These are phyloP conservation scores for Phoenicopterus ruber DNA, from an alignment of 2,113 vertebrate species.

Conservation along the genomic window DNA sequence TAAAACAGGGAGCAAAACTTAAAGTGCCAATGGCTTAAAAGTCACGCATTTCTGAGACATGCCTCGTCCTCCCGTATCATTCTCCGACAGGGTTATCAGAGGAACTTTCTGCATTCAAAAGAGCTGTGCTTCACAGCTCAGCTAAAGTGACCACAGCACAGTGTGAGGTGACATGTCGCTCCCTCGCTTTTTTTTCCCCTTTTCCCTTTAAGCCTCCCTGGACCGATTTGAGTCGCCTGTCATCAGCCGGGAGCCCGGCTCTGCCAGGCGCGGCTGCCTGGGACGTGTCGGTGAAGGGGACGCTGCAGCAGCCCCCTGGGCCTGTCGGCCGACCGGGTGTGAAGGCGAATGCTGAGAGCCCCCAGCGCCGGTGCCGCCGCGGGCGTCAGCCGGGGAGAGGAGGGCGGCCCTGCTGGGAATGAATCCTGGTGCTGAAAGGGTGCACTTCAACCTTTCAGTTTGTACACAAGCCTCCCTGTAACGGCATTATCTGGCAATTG, in stretches of 20 bases:
- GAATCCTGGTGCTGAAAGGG: constrained; percentile 80
- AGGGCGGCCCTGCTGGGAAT: constrained; percentile 15
- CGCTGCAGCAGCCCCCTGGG: constrained; percentile 68
- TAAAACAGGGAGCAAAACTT: constrained; percentile 62
- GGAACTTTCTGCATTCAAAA: constrained; percentile 69
- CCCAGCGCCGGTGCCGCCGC: neutral
- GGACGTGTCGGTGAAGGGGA: constrained; percentile 83
- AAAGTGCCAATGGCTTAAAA: constrained; percentile 65
- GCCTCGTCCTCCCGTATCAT: constrained; percentile 66
- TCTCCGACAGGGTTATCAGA: constrained; percentile 72
- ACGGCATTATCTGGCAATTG: constrained; percentile 74
- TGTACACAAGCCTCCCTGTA: constrained; percentile 71
- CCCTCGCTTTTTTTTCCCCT: neutral
- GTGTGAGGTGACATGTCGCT: constrained; percentile 71
- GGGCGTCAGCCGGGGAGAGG: neutral
- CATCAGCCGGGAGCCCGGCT: constrained; percentile 49
- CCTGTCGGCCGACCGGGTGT: constrained; percentile 72
- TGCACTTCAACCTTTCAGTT: constrained; percentile 85
- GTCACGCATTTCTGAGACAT: constrained; percentile 68
- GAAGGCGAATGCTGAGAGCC: constrained; percentile 72
- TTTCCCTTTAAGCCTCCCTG: constrained; percentile 38
- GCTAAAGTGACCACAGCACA: constrained; percentile 74
- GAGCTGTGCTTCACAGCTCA: constrained; percentile 69
- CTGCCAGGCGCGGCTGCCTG: constrained; percentile 52
- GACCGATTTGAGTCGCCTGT: constrained; percentile 72